Evolutionary conservation across 2,888 invertebrate genomes (phyloP).

Genomic region (Oconnorella tubifera): DNA sequence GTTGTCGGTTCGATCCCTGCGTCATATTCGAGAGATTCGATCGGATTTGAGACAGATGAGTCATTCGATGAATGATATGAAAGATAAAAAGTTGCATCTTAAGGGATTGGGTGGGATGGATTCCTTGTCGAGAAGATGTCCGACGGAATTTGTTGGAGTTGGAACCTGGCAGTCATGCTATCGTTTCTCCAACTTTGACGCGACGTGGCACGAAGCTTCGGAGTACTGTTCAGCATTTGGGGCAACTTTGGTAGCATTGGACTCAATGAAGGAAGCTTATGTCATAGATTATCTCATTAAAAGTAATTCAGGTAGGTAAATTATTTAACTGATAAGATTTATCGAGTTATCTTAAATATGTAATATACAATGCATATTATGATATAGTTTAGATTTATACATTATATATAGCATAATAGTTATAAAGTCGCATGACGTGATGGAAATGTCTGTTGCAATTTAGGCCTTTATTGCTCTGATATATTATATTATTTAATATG

Average conservation of each 20-base stretch:
- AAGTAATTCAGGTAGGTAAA: constrained; percentile 41
- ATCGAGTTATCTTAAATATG: too few relatives aligned
- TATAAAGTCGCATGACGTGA: too few relatives aligned
- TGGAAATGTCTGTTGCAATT: too few relatives aligned
- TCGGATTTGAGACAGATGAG: constrained; percentile 26
- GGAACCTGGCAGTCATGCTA: constrained; percentile 44
- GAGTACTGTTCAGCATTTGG: constrained; percentile 46
- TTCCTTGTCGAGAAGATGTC: constrained; percentile 33
- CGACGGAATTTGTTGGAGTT: constrained; percentile 39
- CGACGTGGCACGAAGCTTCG: constrained; percentile 45
- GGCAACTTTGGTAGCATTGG: constrained; percentile 42
- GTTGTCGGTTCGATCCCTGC: constrained; percentile 37
- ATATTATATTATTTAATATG: too few relatives aligned
- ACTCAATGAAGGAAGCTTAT: constrained; percentile 43
- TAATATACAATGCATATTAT: background rate
- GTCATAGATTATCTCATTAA: constrained; percentile 44
- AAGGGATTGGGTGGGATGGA: too few relatives aligned
- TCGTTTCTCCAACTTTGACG: constrained; percentile 44
- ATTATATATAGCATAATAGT: background rate
- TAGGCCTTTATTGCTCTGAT: too few relatives aligned
- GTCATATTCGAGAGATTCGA: constrained; percentile 40
- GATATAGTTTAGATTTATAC: background rate
- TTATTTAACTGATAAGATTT: background rate
- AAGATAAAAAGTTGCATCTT: background rate
- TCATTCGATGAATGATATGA: background rate